These are phyloP conservation scores for Paraplagusia blochii DNA, from an alignment of 2,113 vertebrate genomes.

Conservation along the genomic window DNA sequence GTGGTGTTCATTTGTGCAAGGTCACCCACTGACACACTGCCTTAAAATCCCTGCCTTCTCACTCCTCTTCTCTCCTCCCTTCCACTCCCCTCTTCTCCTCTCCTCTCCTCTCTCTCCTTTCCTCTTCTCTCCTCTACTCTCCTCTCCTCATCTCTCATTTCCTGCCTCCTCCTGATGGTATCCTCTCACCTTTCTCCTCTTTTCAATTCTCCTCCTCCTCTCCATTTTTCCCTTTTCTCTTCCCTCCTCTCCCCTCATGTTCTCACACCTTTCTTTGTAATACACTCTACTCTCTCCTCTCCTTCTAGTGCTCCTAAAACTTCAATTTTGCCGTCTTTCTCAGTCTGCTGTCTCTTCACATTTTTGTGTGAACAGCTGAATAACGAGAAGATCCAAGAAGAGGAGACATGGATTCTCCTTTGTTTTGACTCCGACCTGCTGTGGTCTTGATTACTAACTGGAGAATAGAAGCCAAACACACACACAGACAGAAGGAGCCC, in stretches of 20 bases:
- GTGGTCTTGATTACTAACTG: slow-evolving; percentile 7
- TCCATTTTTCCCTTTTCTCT: too few relatives aligned
- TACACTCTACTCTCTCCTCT: background rate
- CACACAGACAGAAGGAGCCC: background rate
- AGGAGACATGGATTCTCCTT: slow-evolving; percentile 1
- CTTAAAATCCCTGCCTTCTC: slow-evolving; percentile 38
- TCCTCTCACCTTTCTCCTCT: too few relatives aligned
- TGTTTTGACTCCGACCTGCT: slow-evolving; percentile 9
- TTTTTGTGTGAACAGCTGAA: slow-evolving; percentile 22
- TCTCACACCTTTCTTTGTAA: too few relatives aligned
- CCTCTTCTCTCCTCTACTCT: background rate
- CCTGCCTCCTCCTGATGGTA: too few relatives aligned
- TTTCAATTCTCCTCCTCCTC: slow-evolving; percentile 42
- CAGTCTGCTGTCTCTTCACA: slow-evolving; percentile 1
- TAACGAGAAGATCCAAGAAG: slow-evolving; percentile 22
- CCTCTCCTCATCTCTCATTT: too few relatives aligned
- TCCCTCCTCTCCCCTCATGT: too few relatives aligned
- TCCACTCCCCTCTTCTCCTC: background rate
- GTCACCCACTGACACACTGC: slow-evolving; percentile 63
- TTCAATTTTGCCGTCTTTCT: background rate
- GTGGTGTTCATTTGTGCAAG: slow-evolving; percentile 47
- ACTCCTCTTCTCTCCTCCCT: too few relatives aligned
- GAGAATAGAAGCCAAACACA: background rate
- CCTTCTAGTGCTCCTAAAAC: background rate
- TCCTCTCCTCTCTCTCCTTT: background rate